phyloP scores from a whole-genome alignment of 2,113 vertebrate species.

The Halichoerus grypus region DNA sequence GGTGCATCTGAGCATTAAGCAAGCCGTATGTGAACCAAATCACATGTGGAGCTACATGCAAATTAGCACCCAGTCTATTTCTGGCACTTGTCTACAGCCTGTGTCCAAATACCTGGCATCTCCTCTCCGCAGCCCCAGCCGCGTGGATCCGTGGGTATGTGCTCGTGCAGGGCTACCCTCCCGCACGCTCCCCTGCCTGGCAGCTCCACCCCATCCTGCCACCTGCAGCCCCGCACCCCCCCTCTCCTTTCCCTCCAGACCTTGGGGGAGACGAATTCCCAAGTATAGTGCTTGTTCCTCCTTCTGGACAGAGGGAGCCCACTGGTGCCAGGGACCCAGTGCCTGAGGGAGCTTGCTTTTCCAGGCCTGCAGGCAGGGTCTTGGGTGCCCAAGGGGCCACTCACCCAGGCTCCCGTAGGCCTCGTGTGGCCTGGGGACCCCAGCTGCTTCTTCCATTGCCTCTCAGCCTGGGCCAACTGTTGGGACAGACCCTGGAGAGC shows the following conservation, averaged over 20 bases:
- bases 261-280: neutral
- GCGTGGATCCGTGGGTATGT: neutral
- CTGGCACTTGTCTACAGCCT: constrained; percentile 15
- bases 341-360: neutral
- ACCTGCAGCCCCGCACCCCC: neutral
- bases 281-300: neutral
- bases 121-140: neutral
- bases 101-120: constrained; percentile 15
- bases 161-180: neutral
- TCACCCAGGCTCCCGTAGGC: constrained; percentile 63
- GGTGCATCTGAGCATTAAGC: constrained; percentile 62
- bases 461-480: constrained; percentile 56
- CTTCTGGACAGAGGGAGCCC: neutral
- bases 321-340: neutral
- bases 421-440: neutral
- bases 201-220: neutral
- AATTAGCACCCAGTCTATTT: constrained; percentile 71
- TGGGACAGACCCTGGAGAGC: constrained; percentile 61
- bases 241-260: neutral
- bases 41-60: constrained; percentile 60
- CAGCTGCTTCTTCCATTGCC: constrained; percentile 63
- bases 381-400: neutral
- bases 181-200: fast-evolving
- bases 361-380: neutral
- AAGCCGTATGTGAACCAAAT: constrained; percentile 47